Conservation (phyloP, 2,113 vertebrate species). For the Vulpes vulpes region DNA sequence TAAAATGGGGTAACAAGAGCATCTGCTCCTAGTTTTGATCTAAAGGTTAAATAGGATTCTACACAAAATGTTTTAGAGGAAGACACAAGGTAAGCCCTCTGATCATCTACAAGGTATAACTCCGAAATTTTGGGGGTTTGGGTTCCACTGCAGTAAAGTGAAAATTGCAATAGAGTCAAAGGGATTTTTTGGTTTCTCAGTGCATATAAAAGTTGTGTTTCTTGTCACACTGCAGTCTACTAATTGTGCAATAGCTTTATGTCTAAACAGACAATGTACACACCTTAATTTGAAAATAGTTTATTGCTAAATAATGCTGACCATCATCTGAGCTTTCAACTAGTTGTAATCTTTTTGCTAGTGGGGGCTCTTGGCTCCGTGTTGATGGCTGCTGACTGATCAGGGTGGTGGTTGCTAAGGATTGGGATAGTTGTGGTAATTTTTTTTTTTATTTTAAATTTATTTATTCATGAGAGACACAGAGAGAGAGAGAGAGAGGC, state of each 20-base stretch:
- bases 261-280: not conserved
- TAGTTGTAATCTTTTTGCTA: not conserved
- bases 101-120: not conserved
- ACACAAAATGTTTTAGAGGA: not conserved
- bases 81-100: not conserved
- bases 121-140: not conserved
- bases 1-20: not conserved
- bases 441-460: too few species aligned
- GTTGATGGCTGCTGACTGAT: not conserved
- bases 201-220: not conserved
- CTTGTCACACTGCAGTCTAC: not conserved
- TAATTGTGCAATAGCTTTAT: not conserved
- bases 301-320: not conserved
- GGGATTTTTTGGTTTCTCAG: not conserved
- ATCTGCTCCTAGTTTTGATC: not conserved
- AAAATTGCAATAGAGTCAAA: not conserved
- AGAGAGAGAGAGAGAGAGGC: too few species aligned
- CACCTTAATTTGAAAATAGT: not conserved
- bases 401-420: not conserved
- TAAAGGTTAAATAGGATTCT: not conserved
- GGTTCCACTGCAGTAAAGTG: not conserved
- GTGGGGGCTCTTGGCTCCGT: not conserved
- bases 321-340: not conserved
- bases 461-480: too few species aligned
- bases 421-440: not conserved